phyloP scores from a whole-genome alignment of 2,888 invertebrate genomes.

The Cerastis rubricosa region DNA sequence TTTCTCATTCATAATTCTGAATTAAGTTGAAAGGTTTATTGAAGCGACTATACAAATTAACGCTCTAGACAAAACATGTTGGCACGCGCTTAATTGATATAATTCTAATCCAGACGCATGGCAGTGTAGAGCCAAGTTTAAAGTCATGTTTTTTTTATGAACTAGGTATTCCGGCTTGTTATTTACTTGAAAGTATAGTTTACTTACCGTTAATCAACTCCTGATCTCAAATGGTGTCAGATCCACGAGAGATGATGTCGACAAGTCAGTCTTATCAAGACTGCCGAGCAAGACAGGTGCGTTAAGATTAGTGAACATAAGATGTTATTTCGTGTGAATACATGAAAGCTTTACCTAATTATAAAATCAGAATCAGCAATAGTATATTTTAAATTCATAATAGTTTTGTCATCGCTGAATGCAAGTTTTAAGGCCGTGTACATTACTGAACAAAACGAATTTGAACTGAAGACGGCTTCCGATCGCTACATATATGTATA shows the following conservation, averaged over 20 bases:
- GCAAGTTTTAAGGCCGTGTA: too few relatives aligned
- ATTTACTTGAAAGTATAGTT: not conserved
- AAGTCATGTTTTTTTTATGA: not conserved
- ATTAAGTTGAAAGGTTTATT: not conserved
- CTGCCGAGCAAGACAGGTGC: too few relatives aligned
- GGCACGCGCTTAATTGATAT: not conserved
- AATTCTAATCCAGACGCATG: not conserved
- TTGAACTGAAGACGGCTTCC: too few relatives aligned
- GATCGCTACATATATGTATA: too few relatives aligned
- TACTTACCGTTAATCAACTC: not conserved
- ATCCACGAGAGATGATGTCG: not conserved
- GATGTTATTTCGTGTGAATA: not conserved
- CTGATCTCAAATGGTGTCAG: not conserved
- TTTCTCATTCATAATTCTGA: not conserved
- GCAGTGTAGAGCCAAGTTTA: slow-evolving; percentile 13
- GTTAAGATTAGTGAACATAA: not conserved
- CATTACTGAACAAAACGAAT: too few relatives aligned
- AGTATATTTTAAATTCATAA: not conserved
- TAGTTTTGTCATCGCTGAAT: not conserved
- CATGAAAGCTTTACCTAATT: not conserved
- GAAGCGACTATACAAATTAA: not conserved
- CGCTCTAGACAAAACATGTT: too few relatives aligned
- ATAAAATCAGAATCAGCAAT: not conserved
- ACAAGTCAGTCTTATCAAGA: not conserved
- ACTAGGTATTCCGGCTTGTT: not conserved